A percentile compares a stretch with the other conserved stretches of the same genome.
These are phyloP conservation scores for Phymastichus coffea DNA, from an alignment of 1,140 invertebrate species.

Conservation along the genomic window DNA sequence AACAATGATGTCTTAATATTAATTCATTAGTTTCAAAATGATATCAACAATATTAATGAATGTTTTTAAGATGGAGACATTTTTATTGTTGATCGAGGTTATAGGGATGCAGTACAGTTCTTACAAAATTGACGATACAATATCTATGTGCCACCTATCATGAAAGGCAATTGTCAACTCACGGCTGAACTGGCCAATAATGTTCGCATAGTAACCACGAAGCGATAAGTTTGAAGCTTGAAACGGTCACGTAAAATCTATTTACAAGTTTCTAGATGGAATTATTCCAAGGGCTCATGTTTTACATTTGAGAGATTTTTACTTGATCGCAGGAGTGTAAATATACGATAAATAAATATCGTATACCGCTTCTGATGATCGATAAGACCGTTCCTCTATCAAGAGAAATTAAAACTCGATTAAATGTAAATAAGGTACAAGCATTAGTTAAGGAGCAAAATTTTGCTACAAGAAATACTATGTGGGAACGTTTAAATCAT, in stretches of 20 bases:
- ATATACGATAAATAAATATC: slow-evolving; percentile 2
- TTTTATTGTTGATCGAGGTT: slow-evolving; percentile 21
- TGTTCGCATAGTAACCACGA: slow-evolving; percentile 3
- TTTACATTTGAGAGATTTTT: too few relatives aligned
- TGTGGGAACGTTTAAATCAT: not conserved
- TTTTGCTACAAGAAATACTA: not conserved
- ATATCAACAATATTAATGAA: too few relatives aligned
- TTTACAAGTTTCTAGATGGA: slow-evolving; percentile 20
- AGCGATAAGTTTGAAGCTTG: slow-evolving; percentile 19
- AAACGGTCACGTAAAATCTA: too few relatives aligned
- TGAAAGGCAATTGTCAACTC: slow-evolving; percentile 6
- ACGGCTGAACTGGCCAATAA: slow-evolving; percentile 17
- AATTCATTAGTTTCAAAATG: too few relatives aligned
- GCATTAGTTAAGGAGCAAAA: not conserved
- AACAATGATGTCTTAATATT: slow-evolving; percentile 28
- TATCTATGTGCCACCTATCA: slow-evolving; percentile 19
- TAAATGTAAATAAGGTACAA: not conserved
- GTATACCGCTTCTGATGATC: not conserved
- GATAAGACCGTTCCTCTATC: not conserved
- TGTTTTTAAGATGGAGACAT: too few relatives aligned
- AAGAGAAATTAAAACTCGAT: not conserved
- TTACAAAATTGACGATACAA: not conserved
- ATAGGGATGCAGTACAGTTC: slow-evolving; percentile 15
- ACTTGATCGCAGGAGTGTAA: slow-evolving; percentile 14
- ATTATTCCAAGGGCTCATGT: slow-evolving; percentile 4